These are phyloP conservation scores for Amyelois transitella DNA, from an alignment of 1,140 invertebrate species.

Conservation along the genomic window DNA sequence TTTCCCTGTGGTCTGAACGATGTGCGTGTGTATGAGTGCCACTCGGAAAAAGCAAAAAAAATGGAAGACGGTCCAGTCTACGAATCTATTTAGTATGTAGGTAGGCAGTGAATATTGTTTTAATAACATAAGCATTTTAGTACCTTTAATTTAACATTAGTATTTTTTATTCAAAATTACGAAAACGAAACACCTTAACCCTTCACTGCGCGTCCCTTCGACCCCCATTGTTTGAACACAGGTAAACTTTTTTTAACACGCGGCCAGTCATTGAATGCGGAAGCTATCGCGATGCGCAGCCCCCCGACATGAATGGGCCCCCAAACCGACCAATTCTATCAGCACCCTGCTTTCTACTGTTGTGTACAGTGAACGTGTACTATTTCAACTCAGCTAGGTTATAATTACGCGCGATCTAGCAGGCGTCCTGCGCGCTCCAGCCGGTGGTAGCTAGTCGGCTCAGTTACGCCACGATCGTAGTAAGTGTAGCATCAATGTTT, in stretches of 20 bases:
- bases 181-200: no score
- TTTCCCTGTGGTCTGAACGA: no score
- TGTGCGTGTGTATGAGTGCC: no score
- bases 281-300: conserved; percentile 23
- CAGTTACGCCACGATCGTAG: conserved; percentile 54
- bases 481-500: conserved; percentile 39
- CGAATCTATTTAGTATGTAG: no score
- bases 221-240: conserved; percentile 3
- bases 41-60: no score
- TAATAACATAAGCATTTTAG: no score
- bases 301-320: conserved; percentile 45
- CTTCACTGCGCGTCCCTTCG: background rate
- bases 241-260: conserved; percentile 17
- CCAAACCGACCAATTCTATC: conserved; percentile 39
- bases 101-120: no score
- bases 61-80: no score
- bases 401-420: conserved; percentile 50
- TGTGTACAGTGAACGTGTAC: conserved; percentile 14
- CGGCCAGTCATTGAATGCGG: conserved; percentile 34
- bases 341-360: background rate
- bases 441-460: conserved; percentile 28
- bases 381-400: conserved; percentile 57
- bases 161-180: no score
- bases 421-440: conserved; percentile 43
- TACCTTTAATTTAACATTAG: no score